Evolutionary conservation across 2,113 vertebrate genomes (phyloP), one percentile per base, ranked within the genome.

Genomic region (Dipodomys stephensi): DNA sequence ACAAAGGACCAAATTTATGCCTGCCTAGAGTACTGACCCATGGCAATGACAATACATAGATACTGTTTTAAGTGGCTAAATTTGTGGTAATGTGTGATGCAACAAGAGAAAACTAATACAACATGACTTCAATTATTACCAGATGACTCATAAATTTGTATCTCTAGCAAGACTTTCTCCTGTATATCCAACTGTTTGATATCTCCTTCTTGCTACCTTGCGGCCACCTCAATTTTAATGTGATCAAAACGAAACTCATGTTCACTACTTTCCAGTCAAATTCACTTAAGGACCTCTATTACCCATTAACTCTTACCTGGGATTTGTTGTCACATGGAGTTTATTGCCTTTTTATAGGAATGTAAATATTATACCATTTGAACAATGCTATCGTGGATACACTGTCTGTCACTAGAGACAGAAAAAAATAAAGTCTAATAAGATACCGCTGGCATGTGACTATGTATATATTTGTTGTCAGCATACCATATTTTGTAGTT

Each of bases 131-230:
- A 93, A 15, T 96, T 95, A 94, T 90, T 88, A 96, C 84, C 62
- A 89, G 78, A 92, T 96, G 95, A 95, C 69, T 93, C 57, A 83
- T 83, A 92, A 87, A 94, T 93, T 91, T 95, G 27, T 88, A 88
- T 83, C 67, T 95, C 25, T 44, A 92, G 60, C 7, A 53, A 90
- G 82, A 69, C 20, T 64, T 87, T 94, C 46, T 86, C 64, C 91
- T 91, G 77, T 7, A 49, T 78, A 91, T 46, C 23, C 64, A 93
- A 53, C 46, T 72, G 2, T 49, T 69, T 84, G 72, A 92, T 49
- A 60, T 88, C 64, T 93, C 88, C 74, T 90, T 3, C 35, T 86
- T 65, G 16, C 35, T 77, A 28, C 92, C 93, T 93, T 18, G 6
- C 83, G 78, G 44, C 39, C 77, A 65, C 49, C 88, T 92, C 78